Percentiles rank a stretch among this genome's conserved stretches.
Evolutionary conservation across 2,888 invertebrate genomes (phyloP).

Genomic region (Hirudinaria manillensis): DNA sequence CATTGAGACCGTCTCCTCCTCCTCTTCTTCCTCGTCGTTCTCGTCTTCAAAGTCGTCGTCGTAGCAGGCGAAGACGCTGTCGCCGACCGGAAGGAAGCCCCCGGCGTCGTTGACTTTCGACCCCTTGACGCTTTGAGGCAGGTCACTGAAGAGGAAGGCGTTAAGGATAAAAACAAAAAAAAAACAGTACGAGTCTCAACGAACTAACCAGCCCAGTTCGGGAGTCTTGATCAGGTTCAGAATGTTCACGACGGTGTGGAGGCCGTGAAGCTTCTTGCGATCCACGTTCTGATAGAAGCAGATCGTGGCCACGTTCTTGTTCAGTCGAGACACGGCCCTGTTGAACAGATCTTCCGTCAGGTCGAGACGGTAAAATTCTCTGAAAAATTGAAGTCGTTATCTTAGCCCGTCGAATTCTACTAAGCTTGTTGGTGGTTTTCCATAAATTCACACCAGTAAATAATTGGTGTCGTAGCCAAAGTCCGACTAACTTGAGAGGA

Average conservation of each 20-base stretch:
- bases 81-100: background rate
- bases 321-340: conserved; percentile 69
- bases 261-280: conserved; percentile 62
- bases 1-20: background rate
- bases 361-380: conserved; percentile 73
- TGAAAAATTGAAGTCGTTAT: conserved; percentile 46
- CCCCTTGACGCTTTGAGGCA: background rate
- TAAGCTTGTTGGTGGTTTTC: too few species aligned
- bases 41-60: conserved; percentile 3
- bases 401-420: too few species aligned
- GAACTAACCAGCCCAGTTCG: conserved; percentile 61
- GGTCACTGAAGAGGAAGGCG: background rate
- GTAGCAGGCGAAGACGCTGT: conserved; percentile 17
- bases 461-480: background rate
- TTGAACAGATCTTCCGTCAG: conserved; percentile 69
- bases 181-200: background rate
- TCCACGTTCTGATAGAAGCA: conserved; percentile 72
- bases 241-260: conserved; percentile 69
- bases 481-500: background rate
- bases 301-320: conserved; percentile 72
- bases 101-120: background rate
- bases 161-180: background rate
- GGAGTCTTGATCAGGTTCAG: conserved; percentile 65
- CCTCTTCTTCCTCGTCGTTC: background rate
- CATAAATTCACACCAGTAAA: too few species aligned